phyloP scores from a whole-genome alignment of 2,113 vertebrate species.

The Pleuronectes platessa region DNA sequence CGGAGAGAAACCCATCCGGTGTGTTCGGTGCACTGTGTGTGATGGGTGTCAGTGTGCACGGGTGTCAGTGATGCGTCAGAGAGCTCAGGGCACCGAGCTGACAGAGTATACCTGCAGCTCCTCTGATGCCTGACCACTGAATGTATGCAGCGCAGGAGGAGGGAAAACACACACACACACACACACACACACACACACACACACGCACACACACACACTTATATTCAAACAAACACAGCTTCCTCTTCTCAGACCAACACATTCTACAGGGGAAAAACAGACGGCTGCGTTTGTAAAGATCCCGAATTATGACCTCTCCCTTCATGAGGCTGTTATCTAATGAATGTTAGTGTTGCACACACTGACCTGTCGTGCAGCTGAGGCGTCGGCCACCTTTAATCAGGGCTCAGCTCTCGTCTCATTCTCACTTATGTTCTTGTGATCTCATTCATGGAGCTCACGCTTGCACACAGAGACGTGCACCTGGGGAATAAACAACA shows the following conservation, averaged over 20 bases:
- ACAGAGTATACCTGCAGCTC: slow-evolving; percentile 50
- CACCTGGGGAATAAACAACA: not conserved
- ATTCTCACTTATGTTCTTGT: not conserved
- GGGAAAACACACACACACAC: slow-evolving; percentile 17
- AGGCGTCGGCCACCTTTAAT: not conserved
- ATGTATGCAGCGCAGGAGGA: slow-evolving; percentile 16
- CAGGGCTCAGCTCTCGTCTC: not conserved
- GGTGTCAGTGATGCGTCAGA: slow-evolving; percentile 53
- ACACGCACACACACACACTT: slow-evolving; percentile 17
- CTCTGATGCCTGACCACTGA: slow-evolving; percentile 41
- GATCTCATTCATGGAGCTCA: slow-evolving; percentile 12
- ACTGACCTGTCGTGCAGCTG: not conserved
- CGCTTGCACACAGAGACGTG: not conserved
- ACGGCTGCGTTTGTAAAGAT: too few relatives aligned
- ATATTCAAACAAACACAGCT: slow-evolving; percentile 7
- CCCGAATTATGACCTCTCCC: too few relatives aligned
- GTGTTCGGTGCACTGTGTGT: not conserved
- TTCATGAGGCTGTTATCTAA: not conserved
- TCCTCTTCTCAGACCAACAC: not conserved
- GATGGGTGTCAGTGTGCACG: slow-evolving; percentile 38
- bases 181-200: not conserved
- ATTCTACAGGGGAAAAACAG: too few relatives aligned
- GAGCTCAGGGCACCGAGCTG: slow-evolving; percentile 31
- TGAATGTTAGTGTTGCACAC: not conserved
- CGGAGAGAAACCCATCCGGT: not conserved